Base-by-base conservation (phyloP, 1,140 invertebrate genomes). In the Ips nitidus region DNA sequence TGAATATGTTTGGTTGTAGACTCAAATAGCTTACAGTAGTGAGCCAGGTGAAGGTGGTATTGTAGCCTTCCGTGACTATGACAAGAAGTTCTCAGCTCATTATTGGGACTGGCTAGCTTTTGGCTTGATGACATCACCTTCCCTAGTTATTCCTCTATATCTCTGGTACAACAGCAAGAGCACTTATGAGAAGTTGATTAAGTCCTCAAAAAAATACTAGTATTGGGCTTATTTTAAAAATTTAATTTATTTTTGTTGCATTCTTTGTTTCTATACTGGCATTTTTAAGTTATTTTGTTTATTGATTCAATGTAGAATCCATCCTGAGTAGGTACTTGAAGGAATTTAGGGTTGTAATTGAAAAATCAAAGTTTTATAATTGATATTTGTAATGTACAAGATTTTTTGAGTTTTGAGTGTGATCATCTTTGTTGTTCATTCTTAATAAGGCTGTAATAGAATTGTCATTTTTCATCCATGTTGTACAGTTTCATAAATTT, bases 1-100 rank as follows among this genome's bases (percentile, higher is more conserved):
- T 22, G 22, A 22, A 22, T 22, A 22, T 52, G 41, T 59, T 65
- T 52, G 69, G 71, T 84, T 84, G 68, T 78, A 91, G 85, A 80
- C 92, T 41, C 90, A 96, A 86, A 85, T 92, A 81, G 92, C 93
- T 37, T 89, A 93, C 74, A 97, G 94, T 77, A 98, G 94, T 78
- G 94, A 98, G 77, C 97, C 97, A 66, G 98, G 98, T 74, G 94
- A 99, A 84, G 96, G 95, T 71, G 91, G 91, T 56, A 98, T 99
- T 81, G 93, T 98, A 72, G 91, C 94, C 37, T 94, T 93, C 83
- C 91, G 91, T 78, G 97, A 99, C 81, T 99, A 95, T 81, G 95
- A 99, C 81, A 94, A 97, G 80, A 94, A 95, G 80, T 99, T 99
- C 84, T 98, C 96, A 62, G 96, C 95, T 42, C 97, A 98, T 84